These are phyloP conservation scores for Noctilio leporinus DNA, from an alignment of 2,113 vertebrate species.

Conservation along the genomic window DNA sequence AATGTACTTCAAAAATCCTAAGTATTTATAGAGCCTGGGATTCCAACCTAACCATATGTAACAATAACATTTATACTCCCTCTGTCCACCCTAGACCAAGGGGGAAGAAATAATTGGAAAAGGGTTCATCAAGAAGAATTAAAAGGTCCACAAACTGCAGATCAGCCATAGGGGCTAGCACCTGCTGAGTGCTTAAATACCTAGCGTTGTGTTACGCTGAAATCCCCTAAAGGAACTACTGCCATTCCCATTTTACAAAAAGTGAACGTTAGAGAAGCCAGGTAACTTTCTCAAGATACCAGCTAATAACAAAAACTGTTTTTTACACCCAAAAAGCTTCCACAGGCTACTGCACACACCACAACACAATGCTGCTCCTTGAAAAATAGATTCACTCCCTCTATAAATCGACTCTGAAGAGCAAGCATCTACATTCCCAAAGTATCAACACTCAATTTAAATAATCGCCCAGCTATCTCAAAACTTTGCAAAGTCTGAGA, in stretches of 20 bases:
- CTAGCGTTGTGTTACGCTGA: not conserved
- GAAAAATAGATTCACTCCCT: not conserved
- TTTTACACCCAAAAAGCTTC: not conserved
- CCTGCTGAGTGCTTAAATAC: not conserved
- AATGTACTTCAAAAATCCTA: not conserved
- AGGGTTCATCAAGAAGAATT: not conserved
- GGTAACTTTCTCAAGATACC: not conserved
- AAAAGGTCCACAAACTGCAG: not conserved
- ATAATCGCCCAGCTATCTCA: not conserved
- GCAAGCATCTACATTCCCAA: not conserved
- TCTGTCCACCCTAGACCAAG: not conserved
- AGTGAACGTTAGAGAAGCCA: not conserved
- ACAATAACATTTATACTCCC: not conserved
- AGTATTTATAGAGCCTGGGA: not conserved
- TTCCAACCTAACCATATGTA: not conserved
- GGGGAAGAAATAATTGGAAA: not conserved
- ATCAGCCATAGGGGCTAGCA: not conserved
- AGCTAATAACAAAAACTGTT: not conserved
- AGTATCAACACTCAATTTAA: not conserved
- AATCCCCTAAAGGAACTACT: not conserved
- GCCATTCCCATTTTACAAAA: not conserved
- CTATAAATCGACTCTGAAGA: not conserved
- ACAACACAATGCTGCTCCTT: not conserved
- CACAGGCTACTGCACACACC: not conserved
- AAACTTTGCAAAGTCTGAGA: not conserved